Percentiles rank a stretch among this genome's conserved stretches.
These are phyloP conservation scores for Crossocerus cetratus DNA, from an alignment of 2,888 invertebrate genomes.

Conservation along the genomic window DNA sequence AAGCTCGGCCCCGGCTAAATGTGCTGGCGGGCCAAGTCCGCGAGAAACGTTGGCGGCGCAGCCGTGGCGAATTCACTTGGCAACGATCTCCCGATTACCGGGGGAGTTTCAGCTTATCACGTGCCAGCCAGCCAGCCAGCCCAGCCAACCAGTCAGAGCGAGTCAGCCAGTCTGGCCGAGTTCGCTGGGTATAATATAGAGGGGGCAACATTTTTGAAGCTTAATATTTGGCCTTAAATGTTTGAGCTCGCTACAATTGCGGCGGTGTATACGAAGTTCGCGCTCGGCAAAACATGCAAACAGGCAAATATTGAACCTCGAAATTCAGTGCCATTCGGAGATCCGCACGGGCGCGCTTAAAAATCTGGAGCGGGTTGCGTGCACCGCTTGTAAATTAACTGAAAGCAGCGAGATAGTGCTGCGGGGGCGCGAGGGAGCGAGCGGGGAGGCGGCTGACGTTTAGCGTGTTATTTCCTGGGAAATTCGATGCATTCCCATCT, in stretches of 20 bases:
- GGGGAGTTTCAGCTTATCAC: not conserved
- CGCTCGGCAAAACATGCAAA: not conserved
- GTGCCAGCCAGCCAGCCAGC: not conserved
- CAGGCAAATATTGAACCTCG: not conserved
- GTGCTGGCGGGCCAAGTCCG: too few relatives aligned
- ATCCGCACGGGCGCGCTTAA: not conserved
- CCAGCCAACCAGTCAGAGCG: too few relatives aligned
- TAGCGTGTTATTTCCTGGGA: not conserved
- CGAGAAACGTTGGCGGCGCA: too few relatives aligned
- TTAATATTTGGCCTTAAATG: not conserved
- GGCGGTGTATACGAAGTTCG: too few relatives aligned
- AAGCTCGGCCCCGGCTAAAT: too few relatives aligned
- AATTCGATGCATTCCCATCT: slow-evolving; percentile 9
- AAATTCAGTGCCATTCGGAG: not conserved
- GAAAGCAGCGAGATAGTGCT: too few relatives aligned
- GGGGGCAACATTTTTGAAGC: not conserved
- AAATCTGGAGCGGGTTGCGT: not conserved
- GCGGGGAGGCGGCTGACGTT: too few relatives aligned
- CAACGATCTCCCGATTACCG: not conserved
- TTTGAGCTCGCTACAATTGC: not conserved
- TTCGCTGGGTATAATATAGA: not conserved
- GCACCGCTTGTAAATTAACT: too few relatives aligned
- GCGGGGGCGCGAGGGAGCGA: too few relatives aligned
- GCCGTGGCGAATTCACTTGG: not conserved
- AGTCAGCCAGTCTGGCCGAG: too few relatives aligned